A percentile compares a stretch with the other conserved stretches of the same genome.
phyloP scores from a whole-genome alignment of 2,888 invertebrate genomes.

The Callinectes sapidus region DNA sequence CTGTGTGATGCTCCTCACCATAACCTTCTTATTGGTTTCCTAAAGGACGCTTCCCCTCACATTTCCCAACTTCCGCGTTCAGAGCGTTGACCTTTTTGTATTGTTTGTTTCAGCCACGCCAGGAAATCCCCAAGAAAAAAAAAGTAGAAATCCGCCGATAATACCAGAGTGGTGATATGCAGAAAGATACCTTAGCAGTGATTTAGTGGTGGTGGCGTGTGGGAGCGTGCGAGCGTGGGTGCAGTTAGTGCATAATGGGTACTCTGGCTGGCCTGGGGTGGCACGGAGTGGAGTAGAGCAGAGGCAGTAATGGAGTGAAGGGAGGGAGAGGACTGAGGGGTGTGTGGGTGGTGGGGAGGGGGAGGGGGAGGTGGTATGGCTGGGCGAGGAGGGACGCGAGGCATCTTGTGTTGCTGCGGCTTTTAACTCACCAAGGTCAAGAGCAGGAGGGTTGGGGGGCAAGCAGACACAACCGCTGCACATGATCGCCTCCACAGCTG shows the following conservation, averaged over 20 bases:
- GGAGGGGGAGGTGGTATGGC: slow-evolving; percentile 28
- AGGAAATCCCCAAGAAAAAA: not conserved
- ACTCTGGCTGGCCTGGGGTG: slow-evolving; percentile 17
- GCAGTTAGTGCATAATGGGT: slow-evolving; percentile 4
- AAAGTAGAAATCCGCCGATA: not conserved
- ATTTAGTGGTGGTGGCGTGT: slow-evolving; percentile 7
- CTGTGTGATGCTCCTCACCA: not conserved
- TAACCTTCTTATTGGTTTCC: not conserved
- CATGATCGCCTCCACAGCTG: slow-evolving; percentile 28
- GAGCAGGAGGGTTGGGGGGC: slow-evolving; percentile 39
- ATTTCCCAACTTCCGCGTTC: not conserved
- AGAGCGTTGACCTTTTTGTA: not conserved
- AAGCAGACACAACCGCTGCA: slow-evolving; percentile 11
- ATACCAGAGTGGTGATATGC: not conserved
- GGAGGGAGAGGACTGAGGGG: not conserved
- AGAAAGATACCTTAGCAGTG: not conserved
- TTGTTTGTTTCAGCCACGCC: not conserved
- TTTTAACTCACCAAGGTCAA: slow-evolving; percentile 51
- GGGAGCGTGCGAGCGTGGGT: not conserved
- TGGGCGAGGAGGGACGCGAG: slow-evolving; percentile 14
- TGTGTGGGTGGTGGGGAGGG: not conserved
- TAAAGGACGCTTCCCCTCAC: not conserved
- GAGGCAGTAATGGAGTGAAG: not conserved
- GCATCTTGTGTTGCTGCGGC: slow-evolving; percentile 46
- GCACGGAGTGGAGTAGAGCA: not conserved